Evolutionary conservation across 2,113 vertebrate genomes (phyloP), one percentile per base, ranked within the genome.

Genomic region (Anolis carolinensis): DNA sequence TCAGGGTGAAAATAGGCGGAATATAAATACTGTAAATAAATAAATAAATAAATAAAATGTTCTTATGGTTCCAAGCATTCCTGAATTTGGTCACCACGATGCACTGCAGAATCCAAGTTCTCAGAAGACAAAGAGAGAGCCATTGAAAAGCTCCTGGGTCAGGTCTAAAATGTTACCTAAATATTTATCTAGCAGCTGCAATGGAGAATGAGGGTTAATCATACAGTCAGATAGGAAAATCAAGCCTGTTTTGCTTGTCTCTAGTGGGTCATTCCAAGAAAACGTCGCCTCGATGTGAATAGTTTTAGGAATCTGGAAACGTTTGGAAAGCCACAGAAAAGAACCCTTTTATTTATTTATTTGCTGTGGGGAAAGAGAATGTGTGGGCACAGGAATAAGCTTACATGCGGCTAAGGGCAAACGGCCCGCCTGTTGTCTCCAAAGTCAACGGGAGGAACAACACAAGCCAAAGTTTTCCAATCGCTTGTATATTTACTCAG

Each of bases 401-500:
- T 82, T 85, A 73, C 13, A 79, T 23, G 23, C 39, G 9, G 48
- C 39, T 44, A 44, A 73, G 34, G 20, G 7, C 30, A 82, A 65
- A 59, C 6, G n/a, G 32, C 27, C 1, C 48, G 32, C 39, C 77
- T 86, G 27, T 65, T 5, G 6, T n/a, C 1, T 68, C 80, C 59
- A 84, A 84, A 84, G 36, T 75, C 74, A 84, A 84, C 68, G 50
- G 62, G 73, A 77, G 76, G 85, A 52, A 50, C 79, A 84, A 13
- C 0, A 55, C 0, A 82, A 81, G 70, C 48, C 25, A 67, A 50
- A 11, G 81, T 89, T 82, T 91, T 84, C 79, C 75, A n/a, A 21
- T 25, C 65, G 87, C 27, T 84, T 79, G 84, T 72, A 30, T 82
- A 88, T 91, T 74, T 83, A 76, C 87, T 48, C 72, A 84, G 78